Evolutionary conservation across 2,797 vertebrate genomes (phyloP).

Genomic region (Simalia tracyae): DNA sequence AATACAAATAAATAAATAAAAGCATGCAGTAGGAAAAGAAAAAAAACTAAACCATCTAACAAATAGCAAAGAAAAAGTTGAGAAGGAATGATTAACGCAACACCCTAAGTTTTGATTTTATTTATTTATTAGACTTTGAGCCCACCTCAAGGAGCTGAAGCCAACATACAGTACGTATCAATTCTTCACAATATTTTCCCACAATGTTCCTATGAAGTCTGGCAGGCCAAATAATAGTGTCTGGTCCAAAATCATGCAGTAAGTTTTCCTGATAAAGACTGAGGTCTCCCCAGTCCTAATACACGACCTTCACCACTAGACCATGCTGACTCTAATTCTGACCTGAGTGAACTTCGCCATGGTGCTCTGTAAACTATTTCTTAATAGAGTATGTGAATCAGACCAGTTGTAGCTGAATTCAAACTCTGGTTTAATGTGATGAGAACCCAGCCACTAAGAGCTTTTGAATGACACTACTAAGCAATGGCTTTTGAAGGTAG

Average conservation of each 20-base stretch:
- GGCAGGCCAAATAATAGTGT: neutral
- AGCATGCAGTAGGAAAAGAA: neutral
- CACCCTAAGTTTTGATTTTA: neutral
- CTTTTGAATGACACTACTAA: no score
- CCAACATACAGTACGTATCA: neutral
- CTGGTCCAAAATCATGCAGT: neutral
- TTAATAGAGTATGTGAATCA: neutral
- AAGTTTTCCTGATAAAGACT: neutral
- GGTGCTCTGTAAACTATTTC: no score
- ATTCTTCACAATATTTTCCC: neutral
- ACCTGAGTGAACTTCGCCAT: neutral
- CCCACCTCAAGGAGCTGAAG: neutral
- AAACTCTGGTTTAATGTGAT: no score
- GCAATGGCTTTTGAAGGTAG: no score
- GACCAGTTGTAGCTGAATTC: no score
- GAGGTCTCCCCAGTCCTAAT: neutral
- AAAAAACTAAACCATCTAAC: neutral
- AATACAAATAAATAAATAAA: no score
- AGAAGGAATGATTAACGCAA: neutral
- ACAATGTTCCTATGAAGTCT: neutral
- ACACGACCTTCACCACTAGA: no score
- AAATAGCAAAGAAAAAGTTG: neutral
- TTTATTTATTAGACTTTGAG: neutral
- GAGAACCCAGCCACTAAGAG: no score
- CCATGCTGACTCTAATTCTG: no score